These are phyloP conservation scores for Cephus pygmeus DNA, from an alignment of 2,888 invertebrate genomes.

Conservation along the genomic window DNA sequence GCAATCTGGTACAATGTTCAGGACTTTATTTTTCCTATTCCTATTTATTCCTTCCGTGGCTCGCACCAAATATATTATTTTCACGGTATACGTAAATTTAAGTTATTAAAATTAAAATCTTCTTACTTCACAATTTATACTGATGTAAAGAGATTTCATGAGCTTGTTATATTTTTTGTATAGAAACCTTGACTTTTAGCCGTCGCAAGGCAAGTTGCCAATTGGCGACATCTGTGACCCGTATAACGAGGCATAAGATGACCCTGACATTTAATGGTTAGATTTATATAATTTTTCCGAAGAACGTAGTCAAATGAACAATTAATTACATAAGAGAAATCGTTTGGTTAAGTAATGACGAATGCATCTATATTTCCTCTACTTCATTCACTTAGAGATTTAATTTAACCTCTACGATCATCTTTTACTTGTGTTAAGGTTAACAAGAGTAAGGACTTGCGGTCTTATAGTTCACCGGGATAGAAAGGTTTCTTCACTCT, in stretches of 20 bases:
- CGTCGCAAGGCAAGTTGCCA: not conserved
- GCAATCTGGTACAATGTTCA: not conserved
- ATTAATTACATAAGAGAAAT: too few relatives aligned
- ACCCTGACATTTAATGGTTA: not conserved
- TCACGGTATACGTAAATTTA: not conserved
- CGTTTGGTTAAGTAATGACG: too few relatives aligned
- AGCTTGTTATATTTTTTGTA: not conserved
- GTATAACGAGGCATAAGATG: not conserved
- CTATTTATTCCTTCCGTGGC: not conserved
- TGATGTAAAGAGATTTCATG: not conserved
- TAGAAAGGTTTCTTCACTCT: not conserved
- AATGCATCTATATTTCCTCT: not conserved
- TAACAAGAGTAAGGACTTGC: not conserved
- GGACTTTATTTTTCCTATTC: not conserved
- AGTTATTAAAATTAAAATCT: not conserved
- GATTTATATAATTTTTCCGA: not conserved
- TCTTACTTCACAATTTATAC: not conserved
- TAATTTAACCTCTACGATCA: not conserved
- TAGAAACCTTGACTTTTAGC: not conserved
- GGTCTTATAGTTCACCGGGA: not conserved
- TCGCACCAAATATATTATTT: not conserved
- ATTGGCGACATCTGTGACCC: not conserved
- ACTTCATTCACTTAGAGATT: not conserved
- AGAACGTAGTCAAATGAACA: not conserved
- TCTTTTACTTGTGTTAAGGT: not conserved